Percentiles rank a stretch among this genome's conserved stretches.
Evolutionary conservation across 2,888 invertebrate genomes (phyloP).

Genomic region (Acanthacorydalis orientalis): DNA sequence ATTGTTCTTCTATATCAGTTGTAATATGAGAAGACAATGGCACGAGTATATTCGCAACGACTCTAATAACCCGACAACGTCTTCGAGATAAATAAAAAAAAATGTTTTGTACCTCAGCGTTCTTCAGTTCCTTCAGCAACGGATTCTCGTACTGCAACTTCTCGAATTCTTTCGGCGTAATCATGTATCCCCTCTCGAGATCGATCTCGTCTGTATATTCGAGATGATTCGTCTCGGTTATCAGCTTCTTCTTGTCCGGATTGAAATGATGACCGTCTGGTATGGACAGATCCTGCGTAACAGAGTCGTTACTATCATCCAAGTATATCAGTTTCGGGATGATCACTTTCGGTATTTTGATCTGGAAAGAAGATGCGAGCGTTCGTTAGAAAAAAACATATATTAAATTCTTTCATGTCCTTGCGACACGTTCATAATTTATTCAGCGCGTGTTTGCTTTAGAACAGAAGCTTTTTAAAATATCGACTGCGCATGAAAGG

Average conservation of each 20-base stretch:
- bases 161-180: slow-evolving; percentile 39
- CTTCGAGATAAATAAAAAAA: no score
- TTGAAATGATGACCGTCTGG: slow-evolving; percentile 25
- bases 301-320: slow-evolving; percentile 25
- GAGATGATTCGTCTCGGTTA: slow-evolving; percentile 28
- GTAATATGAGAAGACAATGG: no score
- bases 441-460: no score
- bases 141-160: slow-evolving; percentile 43
- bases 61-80: no score
- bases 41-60: no score
- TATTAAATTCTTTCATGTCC: no score
- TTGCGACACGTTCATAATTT: no score
- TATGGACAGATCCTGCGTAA: slow-evolving; percentile 25
- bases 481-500: no score
- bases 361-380: slow-evolving; percentile 14
- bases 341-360: slow-evolving; percentile 21
- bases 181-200: slow-evolving; percentile 33
- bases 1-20: no score
- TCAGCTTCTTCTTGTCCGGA: slow-evolving; percentile 25
- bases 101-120: slow-evolving; percentile 37
- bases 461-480: no score
- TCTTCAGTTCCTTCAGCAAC: slow-evolving; percentile 38
- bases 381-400: not conserved
- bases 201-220: slow-evolving; percentile 29
- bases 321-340: slow-evolving; percentile 24